These are phyloP conservation scores for Poecile montanus DNA, from an alignment of 2,797 vertebrate species.

Conservation along the genomic window DNA sequence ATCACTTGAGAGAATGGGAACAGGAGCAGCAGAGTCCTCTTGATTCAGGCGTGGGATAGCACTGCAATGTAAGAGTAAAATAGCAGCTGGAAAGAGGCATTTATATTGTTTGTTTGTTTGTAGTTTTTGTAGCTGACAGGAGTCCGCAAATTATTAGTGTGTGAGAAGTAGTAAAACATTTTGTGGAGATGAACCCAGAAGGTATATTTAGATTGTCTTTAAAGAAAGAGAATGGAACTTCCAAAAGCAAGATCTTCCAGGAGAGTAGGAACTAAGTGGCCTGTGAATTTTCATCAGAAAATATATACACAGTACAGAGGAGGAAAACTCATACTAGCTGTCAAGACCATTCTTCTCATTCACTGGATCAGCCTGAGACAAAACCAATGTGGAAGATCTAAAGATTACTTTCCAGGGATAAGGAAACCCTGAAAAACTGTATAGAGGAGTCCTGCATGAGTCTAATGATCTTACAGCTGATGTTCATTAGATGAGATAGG, in stretches of 20 bases:
- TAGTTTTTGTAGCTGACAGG: background rate
- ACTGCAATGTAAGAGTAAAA: accelerated
- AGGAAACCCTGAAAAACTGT: background rate
- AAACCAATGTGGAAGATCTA: background rate
- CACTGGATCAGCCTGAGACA: background rate
- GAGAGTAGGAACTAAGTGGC: background rate
- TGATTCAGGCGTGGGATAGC: background rate
- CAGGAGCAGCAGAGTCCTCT: background rate
- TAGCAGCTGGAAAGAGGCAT: background rate
- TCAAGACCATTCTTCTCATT: background rate
- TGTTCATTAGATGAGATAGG: background rate
- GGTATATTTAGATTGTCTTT: background rate
- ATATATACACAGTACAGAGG: background rate
- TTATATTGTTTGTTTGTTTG: background rate
- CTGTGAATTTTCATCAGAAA: background rate
- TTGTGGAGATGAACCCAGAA: background rate
- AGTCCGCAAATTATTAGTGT: accelerated
- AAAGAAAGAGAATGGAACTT: background rate
- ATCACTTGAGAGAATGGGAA: background rate
- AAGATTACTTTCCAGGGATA: background rate
- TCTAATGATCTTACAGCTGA: background rate
- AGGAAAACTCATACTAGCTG: background rate
- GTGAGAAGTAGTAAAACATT: background rate
- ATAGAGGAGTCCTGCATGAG: background rate
- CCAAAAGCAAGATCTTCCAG: background rate